These are phyloP conservation scores for Campoletis sonorensis DNA, from an alignment of 1,140 invertebrate species.

Conservation along the genomic window DNA sequence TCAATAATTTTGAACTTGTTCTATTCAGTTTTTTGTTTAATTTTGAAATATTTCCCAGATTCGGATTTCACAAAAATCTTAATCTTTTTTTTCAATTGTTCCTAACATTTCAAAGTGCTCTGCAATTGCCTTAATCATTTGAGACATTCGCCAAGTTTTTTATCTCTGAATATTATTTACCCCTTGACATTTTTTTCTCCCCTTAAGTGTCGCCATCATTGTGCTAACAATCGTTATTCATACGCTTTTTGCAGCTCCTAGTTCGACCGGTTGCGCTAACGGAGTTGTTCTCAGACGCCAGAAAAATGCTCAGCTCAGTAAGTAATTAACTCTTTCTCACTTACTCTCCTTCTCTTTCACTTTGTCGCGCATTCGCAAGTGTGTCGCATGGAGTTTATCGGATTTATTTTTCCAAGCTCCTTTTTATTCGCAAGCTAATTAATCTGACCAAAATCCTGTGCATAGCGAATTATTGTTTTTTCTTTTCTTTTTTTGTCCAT, in stretches of 20 bases:
- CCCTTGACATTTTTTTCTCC: neutral
- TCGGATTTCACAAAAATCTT: neutral
- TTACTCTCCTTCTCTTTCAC: neutral
- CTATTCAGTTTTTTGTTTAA: too few relatives aligned
- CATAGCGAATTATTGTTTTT: neutral
- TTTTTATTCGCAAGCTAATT: neutral
- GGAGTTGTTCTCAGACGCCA: constrained; percentile 79
- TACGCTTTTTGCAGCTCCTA: constrained; percentile 60
- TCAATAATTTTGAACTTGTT: too few relatives aligned
- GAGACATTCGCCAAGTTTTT: neutral
- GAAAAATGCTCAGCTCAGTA: constrained; percentile 77
- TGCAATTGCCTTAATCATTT: neutral
- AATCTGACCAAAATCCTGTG: neutral
- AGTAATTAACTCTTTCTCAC: constrained; percentile 49
- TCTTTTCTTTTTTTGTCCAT: neutral
- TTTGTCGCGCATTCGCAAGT: neutral
- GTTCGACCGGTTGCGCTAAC: constrained; percentile 63
- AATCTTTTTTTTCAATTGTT: neutral
- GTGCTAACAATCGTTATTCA: constrained; percentile 45
- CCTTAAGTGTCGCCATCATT: constrained; percentile 41
- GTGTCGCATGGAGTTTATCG: constrained; percentile 5
- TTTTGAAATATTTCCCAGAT: too few relatives aligned
- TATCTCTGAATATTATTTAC: neutral
- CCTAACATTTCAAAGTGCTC: neutral
- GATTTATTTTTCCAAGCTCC: neutral